These are phyloP conservation scores for Falco naumanni DNA, from an alignment of 2,797 vertebrate species.

Conservation along the genomic window DNA sequence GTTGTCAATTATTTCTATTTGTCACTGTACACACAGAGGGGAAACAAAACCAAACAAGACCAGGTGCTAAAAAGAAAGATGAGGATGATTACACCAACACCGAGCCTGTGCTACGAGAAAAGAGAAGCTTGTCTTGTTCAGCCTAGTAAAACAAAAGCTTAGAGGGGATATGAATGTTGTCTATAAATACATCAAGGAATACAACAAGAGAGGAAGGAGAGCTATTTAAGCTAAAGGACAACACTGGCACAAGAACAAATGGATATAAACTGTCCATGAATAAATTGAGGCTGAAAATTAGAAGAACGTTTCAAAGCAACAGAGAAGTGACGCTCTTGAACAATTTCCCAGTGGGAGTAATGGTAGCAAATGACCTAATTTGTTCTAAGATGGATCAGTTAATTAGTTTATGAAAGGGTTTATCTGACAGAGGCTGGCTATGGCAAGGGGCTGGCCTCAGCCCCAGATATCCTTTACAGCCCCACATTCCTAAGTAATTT, in stretches of 20 bases:
- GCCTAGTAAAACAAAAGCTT: slow-evolving; percentile 9
- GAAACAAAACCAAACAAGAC: neutral
- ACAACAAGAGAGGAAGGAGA: slow-evolving; percentile 33
- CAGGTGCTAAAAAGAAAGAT: neutral
- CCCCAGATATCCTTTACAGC: neutral
- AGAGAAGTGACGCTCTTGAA: slow-evolving; percentile 38
- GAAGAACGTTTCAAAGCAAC: slow-evolving; percentile 24
- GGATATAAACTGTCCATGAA: slow-evolving; percentile 31
- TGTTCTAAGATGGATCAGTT: slow-evolving; percentile 39
- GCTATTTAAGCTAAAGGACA: slow-evolving; percentile 52
- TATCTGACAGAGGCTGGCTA: slow-evolving; percentile 9
- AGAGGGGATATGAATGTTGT: slow-evolving; percentile 11
- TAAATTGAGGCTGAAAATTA: slow-evolving; percentile 56
- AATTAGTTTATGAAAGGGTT: slow-evolving; percentile 50
- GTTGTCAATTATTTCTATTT: neutral
- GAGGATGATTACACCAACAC: neutral
- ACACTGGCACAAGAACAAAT: slow-evolving; percentile 43
- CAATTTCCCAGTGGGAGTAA: slow-evolving; percentile 10
- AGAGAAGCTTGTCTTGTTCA: slow-evolving; percentile 1
- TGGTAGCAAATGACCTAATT: slow-evolving; percentile 42
- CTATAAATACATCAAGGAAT: slow-evolving; percentile 59
- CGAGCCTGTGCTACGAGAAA: neutral
- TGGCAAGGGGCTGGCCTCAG: neutral
- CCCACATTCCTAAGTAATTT: neutral
- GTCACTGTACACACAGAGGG: neutral